phyloP scores from a whole-genome alignment of 2,888 invertebrate species.

The Polydrusus cervinus region DNA sequence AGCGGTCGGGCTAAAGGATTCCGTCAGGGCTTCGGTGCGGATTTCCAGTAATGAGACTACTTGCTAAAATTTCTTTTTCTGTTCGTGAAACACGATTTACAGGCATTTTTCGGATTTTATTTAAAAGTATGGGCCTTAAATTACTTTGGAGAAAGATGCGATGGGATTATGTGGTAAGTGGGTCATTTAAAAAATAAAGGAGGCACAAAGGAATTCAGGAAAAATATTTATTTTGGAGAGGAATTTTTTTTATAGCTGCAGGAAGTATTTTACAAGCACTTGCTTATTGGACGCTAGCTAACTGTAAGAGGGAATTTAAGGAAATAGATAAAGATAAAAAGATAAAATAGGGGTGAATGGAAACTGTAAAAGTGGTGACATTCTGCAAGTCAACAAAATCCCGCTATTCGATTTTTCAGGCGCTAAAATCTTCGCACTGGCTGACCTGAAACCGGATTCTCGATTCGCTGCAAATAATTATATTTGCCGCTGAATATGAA shows the following conservation, averaged over 20 bases:
- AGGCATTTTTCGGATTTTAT: slow-evolving; percentile 49
- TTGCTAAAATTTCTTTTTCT: slow-evolving; percentile 46
- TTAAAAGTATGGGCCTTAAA: slow-evolving; percentile 41
- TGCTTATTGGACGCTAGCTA: no score
- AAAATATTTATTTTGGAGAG: neutral
- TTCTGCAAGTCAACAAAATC: no score
- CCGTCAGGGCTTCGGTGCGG: slow-evolving; percentile 41
- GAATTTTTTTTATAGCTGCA: neutral
- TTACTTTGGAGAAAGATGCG: slow-evolving; percentile 16
- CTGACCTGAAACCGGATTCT: no score
- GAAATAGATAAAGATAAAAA: no score
- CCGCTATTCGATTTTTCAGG: no score
- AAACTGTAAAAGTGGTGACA: no score
- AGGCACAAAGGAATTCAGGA: neutral
- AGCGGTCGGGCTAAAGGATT: slow-evolving; percentile 48
- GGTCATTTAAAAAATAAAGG: slow-evolving; percentile 17
- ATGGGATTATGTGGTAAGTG: slow-evolving; percentile 19
- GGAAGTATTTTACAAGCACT: neutral
- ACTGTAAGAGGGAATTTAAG: no score
- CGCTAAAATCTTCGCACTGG: no score
- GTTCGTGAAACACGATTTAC: slow-evolving; percentile 44
- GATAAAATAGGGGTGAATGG: no score
- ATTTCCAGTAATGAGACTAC: slow-evolving; percentile 50
- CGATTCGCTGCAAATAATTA: no score
- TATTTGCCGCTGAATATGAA: no score